Evolutionary conservation across 2,888 invertebrate genomes (phyloP).

Genomic region (Torymus auratus): DNA sequence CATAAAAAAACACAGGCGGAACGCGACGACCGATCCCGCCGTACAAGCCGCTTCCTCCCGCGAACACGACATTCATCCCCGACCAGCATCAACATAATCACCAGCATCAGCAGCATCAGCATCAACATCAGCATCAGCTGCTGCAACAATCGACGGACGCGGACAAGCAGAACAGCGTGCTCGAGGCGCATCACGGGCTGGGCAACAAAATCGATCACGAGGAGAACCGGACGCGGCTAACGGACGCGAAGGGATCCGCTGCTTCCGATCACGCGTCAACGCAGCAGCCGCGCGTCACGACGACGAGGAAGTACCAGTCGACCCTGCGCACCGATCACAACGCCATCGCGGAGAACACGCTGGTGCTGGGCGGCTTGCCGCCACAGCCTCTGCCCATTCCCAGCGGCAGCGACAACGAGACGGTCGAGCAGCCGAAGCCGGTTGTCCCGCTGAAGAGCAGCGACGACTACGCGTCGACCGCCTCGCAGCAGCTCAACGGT

Average conservation of each 20-base stretch:
- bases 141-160: conserved; percentile 1
- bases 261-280: conserved; percentile 37
- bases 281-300: conserved; percentile 29
- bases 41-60: conserved; percentile 69
- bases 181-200: conserved; percentile 34
- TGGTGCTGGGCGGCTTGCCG: conserved; percentile 67
- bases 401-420: conserved; percentile 61
- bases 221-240: conserved; percentile 54
- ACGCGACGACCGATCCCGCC: conserved; percentile 69
- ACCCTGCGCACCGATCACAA: conserved; percentile 66
- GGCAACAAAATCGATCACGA: conserved; percentile 53
- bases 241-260: conserved; percentile 6
- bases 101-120: too few relatives aligned
- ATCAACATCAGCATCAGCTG: too few relatives aligned
- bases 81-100: conserved; percentile 25
- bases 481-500: conserved; percentile 22
- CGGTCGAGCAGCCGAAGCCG: conserved; percentile 37
- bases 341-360: conserved; percentile 65
- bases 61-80: conserved; percentile 47
- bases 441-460: conserved; percentile 53
- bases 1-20: conserved; percentile 62
- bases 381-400: conserved; percentile 66
- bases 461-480: not conserved
- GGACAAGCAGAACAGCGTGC: conserved; percentile 56
- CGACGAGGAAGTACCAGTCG: conserved; percentile 68